Base-by-base conservation (phyloP, 2,113 vertebrate genomes). In the Lanius collurio region DNA sequence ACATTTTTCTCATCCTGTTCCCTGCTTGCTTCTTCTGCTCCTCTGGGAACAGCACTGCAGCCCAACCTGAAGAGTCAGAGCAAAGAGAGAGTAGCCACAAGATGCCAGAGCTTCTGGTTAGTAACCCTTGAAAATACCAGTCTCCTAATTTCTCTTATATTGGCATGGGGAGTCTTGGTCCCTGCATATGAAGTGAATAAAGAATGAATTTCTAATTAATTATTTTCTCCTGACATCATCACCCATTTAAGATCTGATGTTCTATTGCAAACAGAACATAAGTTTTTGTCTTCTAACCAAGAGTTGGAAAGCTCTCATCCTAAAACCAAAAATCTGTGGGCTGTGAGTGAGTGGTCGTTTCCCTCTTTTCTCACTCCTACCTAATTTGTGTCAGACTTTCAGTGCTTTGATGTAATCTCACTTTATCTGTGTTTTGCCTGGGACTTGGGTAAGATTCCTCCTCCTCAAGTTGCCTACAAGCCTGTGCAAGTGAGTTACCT, bases 281-380 rank as follows among this genome's bases (percentile, higher is more conserved):
- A 35, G 35, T 59, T 93, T 92, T 77, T 79, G 15, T 93, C 7
- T 75, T 67, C 30, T 53, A 65, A 41, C 14, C 19, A 42, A 33
- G n/a, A 83, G n/a, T 4, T 92, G 23, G 30, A 60, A 62, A 90
- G 8, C 6, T 73, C 13, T 82, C 49, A 47, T 37, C 37, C 8
- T 6, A 80, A 92, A 46, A 4, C 1, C 14, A 47, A 74, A 89
- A 63, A 39, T 42, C 39, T 55, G 0, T 62, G 4, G 65, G 11
- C 20, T 39, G 1, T 31, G 41, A 79, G 30, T 0, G 5, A 81
- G 17, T 81, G 46, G 28, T 46, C 0, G 0, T 59, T 83, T 82
- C 76, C 41, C 15, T 68, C 23, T 88, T 91, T 71, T 28, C 49
- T 60, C 31, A 24, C 75, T 92, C 21, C 53, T 39, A 14, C 33